Conservation (phyloP, 2,888 invertebrate species). For the Archips crataeganus region DNA sequence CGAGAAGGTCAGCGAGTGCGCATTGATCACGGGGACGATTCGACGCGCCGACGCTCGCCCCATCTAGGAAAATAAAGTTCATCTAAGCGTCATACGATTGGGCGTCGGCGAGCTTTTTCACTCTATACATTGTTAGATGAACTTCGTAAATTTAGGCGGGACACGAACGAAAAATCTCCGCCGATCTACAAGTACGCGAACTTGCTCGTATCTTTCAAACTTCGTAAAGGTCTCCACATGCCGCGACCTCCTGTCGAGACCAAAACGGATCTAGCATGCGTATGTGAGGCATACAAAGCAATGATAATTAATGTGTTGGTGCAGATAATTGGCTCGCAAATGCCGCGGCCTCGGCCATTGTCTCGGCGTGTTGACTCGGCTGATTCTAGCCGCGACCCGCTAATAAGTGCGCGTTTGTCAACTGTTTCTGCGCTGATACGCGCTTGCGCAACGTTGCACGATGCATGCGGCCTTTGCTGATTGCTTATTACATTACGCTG, state of each 20-base stretch:
- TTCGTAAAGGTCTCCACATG: background rate
- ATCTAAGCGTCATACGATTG: background rate
- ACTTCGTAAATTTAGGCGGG: no score
- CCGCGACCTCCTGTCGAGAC: background rate
- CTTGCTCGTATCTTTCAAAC: no score
- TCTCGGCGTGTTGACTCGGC: slow-evolving; percentile 1
- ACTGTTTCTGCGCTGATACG: slow-evolving; percentile 16
- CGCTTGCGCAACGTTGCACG: slow-evolving; percentile 7
- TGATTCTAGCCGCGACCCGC: slow-evolving; percentile 1
- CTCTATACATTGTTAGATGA: no score
- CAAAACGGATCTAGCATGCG: background rate
- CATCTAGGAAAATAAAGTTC: background rate
- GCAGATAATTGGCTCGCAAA: slow-evolving; percentile 16
- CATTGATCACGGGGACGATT: slow-evolving; percentile 4
- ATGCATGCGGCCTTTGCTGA: slow-evolving; percentile 3
- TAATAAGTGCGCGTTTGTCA: slow-evolving; percentile 7
- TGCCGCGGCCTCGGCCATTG: slow-evolving; percentile 11
- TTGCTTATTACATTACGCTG: slow-evolving; percentile 8
- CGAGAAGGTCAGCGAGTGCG: slow-evolving; percentile 8
- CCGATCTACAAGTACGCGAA: no score
- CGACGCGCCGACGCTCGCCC: background rate
- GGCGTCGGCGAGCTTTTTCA: no score
- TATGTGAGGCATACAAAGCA: background rate
- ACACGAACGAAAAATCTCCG: no score
- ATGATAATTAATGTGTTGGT: slow-evolving; percentile 5